These are phyloP conservation scores for Selenia dentaria DNA, from an alignment of 2,888 invertebrate genomes.

Conservation along the genomic window DNA sequence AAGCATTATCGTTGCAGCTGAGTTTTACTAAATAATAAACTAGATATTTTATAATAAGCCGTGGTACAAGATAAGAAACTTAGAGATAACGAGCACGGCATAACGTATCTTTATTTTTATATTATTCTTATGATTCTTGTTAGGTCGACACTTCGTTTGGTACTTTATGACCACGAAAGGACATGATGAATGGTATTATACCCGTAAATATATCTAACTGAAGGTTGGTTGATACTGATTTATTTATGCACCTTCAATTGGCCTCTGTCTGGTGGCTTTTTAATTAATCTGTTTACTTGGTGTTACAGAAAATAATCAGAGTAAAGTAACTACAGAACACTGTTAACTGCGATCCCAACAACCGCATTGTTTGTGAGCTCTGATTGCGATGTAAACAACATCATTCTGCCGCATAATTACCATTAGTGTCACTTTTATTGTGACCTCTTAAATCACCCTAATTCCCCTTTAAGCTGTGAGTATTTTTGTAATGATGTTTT, in stretches of 20 bases:
- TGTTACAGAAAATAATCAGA: no score
- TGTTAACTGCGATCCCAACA: no score
- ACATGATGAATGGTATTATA: constrained; percentile 10
- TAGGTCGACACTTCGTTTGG: constrained; percentile 52
- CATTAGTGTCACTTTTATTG: constrained; percentile 50
- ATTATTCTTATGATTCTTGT: constrained; percentile 61
- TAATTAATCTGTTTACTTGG: no score
- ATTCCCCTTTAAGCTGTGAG: constrained; percentile 13
- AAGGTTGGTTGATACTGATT: background rate
- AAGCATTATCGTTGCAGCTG: background rate
- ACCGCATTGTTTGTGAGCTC: no score
- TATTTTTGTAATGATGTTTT: constrained; percentile 40
- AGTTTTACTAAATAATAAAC: no score
- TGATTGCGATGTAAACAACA: constrained; percentile 34
- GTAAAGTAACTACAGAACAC: no score
- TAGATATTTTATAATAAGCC: no score
- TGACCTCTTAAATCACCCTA: constrained; percentile 48
- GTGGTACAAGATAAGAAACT: constrained; percentile 45
- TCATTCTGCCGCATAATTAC: constrained; percentile 47
- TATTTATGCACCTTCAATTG: background rate
- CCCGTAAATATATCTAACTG: constrained; percentile 1
- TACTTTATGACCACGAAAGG: constrained; percentile 18
- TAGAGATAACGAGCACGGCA: constrained; percentile 60
- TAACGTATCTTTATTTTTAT: constrained; percentile 62
- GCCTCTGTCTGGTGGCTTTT: no score